These are phyloP conservation scores for Lemur catta DNA, from an alignment of 2,797 vertebrate genomes.

Conservation along the genomic window DNA sequence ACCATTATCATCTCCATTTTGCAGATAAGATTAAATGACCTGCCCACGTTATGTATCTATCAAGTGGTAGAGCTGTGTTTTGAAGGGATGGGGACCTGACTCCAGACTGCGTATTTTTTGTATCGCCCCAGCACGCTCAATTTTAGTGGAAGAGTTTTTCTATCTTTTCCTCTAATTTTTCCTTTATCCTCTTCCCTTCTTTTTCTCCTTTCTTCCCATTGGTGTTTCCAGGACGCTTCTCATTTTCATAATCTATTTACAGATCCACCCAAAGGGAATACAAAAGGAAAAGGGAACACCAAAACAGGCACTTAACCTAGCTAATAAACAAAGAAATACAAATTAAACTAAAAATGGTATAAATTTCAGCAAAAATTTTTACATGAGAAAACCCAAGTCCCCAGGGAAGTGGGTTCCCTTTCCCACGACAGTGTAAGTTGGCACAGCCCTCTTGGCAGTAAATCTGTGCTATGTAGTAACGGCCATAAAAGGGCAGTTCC, in stretches of 20 bases:
- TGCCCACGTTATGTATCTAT: not conserved
- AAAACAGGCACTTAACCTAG: constrained; percentile 11
- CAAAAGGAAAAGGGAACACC: not conserved
- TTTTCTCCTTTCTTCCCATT: not conserved
- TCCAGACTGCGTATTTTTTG: not conserved
- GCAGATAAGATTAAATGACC: not conserved
- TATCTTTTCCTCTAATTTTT: not conserved
- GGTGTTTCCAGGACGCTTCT: not conserved
- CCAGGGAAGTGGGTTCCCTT: not conserved
- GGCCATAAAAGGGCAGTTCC: not conserved
- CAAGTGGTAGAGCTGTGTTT: not conserved
- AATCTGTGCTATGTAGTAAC: not conserved
- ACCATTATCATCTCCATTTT: not conserved
- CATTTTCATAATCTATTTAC: constrained; percentile 4
- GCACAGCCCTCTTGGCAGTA: not conserved
- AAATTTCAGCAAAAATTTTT: not conserved
- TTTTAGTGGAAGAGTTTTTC: not conserved
- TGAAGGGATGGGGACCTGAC: not conserved
- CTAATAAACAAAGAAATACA: not conserved
- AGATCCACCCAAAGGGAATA: not conserved
- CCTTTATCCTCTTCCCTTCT: not conserved
- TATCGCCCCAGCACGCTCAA: not conserved
- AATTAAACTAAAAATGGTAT: constrained; percentile 5
- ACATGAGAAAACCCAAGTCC: not conserved
- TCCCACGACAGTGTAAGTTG: not conserved